Evolutionary conservation across 2,113 vertebrate genomes (phyloP).

Genomic region (Xenopus borealis): DNA sequence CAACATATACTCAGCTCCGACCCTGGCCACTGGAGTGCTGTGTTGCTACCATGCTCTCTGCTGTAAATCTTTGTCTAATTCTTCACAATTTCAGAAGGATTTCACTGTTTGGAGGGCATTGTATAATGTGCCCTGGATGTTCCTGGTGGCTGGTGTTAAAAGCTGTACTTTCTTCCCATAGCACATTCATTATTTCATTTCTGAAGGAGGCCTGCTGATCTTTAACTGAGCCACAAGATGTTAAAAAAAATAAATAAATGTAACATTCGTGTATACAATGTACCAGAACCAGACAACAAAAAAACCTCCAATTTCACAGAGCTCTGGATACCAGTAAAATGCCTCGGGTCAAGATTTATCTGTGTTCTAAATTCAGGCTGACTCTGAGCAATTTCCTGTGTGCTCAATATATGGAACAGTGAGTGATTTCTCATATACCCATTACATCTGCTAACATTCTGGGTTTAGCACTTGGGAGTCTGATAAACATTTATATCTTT

Average conservation of each 20-base stretch:
- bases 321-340: constrained; percentile 18
- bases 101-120: too few relatives aligned
- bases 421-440: constrained; percentile 14
- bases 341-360: constrained; percentile 35
- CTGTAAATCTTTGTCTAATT: too few relatives aligned
- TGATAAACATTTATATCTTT: constrained; percentile 14
- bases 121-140: too few relatives aligned
- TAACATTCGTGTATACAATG: not conserved
- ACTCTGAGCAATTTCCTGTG: constrained; percentile 30
- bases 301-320: constrained; percentile 8
- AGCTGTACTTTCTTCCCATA: too few relatives aligned
- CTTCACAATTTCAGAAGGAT: too few relatives aligned
- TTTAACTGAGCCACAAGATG: too few relatives aligned
- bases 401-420: constrained; percentile 16
- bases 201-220: too few relatives aligned
- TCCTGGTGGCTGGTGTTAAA: too few relatives aligned
- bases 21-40: too few relatives aligned
- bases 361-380: constrained; percentile 35
- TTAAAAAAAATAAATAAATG: not conserved
- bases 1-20: too few relatives aligned
- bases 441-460: constrained; percentile 30
- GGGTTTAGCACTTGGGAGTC: constrained; percentile 21
- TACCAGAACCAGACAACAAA: constrained; percentile 4
- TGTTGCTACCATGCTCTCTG: too few relatives aligned
- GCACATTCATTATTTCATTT: too few relatives aligned